Conservation (phyloP, 2,888 invertebrate genomes). For the Diarsia dahlii region DNA sequence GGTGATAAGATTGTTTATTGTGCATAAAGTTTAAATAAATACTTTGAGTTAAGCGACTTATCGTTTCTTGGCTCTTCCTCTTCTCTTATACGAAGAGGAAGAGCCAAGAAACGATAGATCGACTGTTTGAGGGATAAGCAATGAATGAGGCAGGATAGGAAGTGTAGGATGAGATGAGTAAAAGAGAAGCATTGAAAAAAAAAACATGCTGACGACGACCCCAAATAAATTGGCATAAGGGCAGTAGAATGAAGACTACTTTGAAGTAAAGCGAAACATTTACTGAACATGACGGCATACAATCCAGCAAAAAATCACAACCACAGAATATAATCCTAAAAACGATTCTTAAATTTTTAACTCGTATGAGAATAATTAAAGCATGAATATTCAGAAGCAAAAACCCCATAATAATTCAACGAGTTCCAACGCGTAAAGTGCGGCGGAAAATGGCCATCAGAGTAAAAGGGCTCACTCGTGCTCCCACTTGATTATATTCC, state of each 20-base stretch:
- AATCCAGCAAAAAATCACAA: not conserved
- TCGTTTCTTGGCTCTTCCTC: no score
- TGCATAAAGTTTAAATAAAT: no score
- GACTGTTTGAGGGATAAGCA: no score
- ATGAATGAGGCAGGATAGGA: no score
- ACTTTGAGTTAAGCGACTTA: no score
- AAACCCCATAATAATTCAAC: conserved; percentile 62
- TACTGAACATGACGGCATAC: not conserved
- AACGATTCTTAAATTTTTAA: conserved; percentile 37
- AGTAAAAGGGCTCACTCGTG: conserved; percentile 71
- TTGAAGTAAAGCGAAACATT: not conserved
- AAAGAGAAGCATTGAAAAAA: no score
- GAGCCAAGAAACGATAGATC: no score
- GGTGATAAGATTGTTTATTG: not conserved
- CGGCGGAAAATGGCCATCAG: conserved; percentile 71
- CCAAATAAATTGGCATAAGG: no score
- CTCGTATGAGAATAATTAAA: conserved; percentile 53
- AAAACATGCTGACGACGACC: no score
- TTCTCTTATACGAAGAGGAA: no score
- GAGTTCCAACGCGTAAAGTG: conserved; percentile 58
- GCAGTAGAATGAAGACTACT: no score
- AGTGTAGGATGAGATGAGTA: no score
- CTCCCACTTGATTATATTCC: conserved; percentile 77
- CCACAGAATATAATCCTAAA: not conserved
- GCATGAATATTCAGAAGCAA: conserved; percentile 60